Evolutionary conservation across 2,797 vertebrate species (phyloP), one percentile per base, ranked within the genome.

Genomic region (Cygnus olor): DNA sequence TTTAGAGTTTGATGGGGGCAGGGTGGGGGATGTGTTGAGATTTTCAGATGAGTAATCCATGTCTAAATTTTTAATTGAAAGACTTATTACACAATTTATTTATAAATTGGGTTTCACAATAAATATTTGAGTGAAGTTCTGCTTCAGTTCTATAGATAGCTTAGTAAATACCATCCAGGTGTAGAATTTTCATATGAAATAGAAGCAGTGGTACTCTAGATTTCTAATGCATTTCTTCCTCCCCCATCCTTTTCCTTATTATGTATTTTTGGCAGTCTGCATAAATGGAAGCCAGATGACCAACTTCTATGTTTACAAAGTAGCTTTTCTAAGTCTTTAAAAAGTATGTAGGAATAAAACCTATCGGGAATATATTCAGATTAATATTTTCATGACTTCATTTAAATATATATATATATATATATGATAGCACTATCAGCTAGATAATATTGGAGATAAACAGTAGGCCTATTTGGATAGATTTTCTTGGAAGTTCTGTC

Each of bases 241-340:
- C 69, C 80, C 85, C 87, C 34, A 25, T 87, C 45, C 65, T 83
- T 85, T 83, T 93, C 27, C 65, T 74, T 80, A 65, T 80, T 85
- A 66, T 45, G 45, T 87, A 49, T 57, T 94, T 84, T 80, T 95
- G 80, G 82, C 86, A 93, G 78, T 53, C 28, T 85, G 82, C 79
- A 78, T 92, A 94, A 97, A 97, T 93, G 92, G 56, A 83, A 96
- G 91, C 85, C 92, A 91, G 78, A 95, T 93, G 86, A 93, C 64
- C 79, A 89, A 53, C 86, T 58, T 74, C 30, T 44, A 72, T 89
- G 18, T 89, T 95, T 90, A 78, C 34, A 11, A 74, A 90, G 64
- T 90, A 74, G 71, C 28, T 80, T 96, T 93, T 72, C 53, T 61
- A 19, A 69, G 61, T 90, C 61, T 90, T 84, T 89, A 54, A 91